Percentiles rank a stretch among this genome's conserved stretches.
Evolutionary conservation across 1,140 invertebrate species (phyloP).

Genomic region (Homarus americanus): DNA sequence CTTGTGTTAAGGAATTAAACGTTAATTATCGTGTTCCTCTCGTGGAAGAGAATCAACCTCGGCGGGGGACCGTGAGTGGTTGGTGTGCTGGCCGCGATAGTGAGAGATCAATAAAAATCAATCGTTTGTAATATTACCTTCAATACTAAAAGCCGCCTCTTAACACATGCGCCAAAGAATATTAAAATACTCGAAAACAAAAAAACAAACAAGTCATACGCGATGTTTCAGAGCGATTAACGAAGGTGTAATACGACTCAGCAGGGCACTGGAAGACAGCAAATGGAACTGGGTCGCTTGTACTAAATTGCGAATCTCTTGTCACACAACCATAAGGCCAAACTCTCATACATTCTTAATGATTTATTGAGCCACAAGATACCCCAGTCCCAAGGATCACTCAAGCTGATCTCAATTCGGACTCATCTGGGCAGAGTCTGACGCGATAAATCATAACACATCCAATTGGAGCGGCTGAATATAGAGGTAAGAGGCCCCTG

Average conservation of each 20-base stretch:
- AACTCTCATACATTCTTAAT: neutral
- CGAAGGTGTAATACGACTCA: neutral
- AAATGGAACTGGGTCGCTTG: neutral
- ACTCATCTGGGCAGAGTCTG: neutral
- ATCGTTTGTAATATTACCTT: neutral
- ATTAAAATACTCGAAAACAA: neutral
- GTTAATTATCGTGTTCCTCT: neutral
- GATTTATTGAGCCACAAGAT: neutral
- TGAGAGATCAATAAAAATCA: neutral
- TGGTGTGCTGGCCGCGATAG: neutral
- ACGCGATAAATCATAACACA: neutral
- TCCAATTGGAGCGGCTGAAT: neutral
- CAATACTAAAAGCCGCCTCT: too few species aligned
- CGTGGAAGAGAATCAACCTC: neutral
- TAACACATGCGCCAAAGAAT: too few species aligned
- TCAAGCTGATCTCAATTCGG: neutral
- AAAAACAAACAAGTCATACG: neutral
- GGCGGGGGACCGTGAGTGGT: neutral
- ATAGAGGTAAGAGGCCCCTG: neutral
- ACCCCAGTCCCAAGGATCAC: neutral
- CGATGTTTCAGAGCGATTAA: neutral
- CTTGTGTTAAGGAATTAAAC: slow-evolving; percentile 5
- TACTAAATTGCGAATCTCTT: neutral
- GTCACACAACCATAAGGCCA: neutral
- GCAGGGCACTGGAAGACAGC: neutral